Base-by-base conservation (phyloP, 2,888 invertebrate species). In the Drosophila stalkeri region DNA sequence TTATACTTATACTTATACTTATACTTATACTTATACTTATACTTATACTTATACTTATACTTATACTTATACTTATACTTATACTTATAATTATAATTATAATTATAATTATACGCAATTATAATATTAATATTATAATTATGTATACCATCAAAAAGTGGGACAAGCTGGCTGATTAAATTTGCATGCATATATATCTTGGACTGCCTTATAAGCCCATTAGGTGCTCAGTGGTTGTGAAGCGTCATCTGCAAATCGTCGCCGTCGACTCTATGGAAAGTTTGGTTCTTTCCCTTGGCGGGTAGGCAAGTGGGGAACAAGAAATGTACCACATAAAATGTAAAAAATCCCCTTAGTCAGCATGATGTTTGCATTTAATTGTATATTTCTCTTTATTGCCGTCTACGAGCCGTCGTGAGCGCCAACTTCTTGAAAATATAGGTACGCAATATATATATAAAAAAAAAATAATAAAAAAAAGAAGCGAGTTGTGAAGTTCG, bases 301-400 rank as follows among this genome's bases (percentile, higher is more conserved):
- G 52, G 52, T 75, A 80, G 72, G 77, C 84, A 86, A 81, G 72
- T 73, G 74, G 71, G 77, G 65, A 47, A 33, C 41, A 52, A 47
- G 51, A 67, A 71, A 62, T 59, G 54, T 41, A 65, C 63, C 68
- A 80, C 59, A 68, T 61, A 64, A 59, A 73, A 46, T 23, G 46
- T 46, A 16, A 27, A 63, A 75, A 69, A 55, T 46, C 33, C 75
- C 73, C 87, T 72, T 80, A 87, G 85, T 87, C 87, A 87, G 82
- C 87, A 82, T 85, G 78, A 85, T 74, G 71, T 82, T 87, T 72
- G 51, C 47, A 54, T 82, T 80, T 74, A 65, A 55, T 55, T 55
- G 39, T 55, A 16, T 54, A 51, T 57, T 44, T 57, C 33, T 35
- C 33, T 59, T 43, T 62, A 64, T 62, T 66, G 62, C 60, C 20